Conservation (phyloP, 2,888 invertebrate genomes). For the Anaspis maculata region DNA sequence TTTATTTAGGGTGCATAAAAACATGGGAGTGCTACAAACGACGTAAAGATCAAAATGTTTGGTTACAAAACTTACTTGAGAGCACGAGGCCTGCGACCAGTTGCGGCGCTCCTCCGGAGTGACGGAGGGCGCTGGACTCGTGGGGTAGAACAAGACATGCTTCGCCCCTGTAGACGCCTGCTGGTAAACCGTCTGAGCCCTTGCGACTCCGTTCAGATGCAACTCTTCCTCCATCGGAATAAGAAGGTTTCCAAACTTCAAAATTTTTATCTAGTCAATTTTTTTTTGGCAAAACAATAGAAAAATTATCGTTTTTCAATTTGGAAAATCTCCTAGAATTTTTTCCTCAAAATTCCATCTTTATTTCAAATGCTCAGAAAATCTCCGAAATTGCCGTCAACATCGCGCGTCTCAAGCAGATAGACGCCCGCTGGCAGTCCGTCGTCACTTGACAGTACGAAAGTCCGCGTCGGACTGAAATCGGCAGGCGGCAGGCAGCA, state of each 20-base stretch:
- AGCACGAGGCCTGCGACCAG: slow-evolving; percentile 34
- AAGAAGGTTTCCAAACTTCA: too few species aligned
- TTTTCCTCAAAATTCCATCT: not conserved
- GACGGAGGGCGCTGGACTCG: slow-evolving; percentile 39
- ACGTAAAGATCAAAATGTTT: too few species aligned
- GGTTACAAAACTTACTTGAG: slow-evolving; percentile 11
- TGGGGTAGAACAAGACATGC: slow-evolving; percentile 43
- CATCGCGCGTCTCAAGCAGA: slow-evolving; percentile 6
- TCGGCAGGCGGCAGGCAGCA: not conserved
- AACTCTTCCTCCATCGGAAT: slow-evolving; percentile 38
- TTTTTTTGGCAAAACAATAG: not conserved
- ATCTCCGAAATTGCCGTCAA: slow-evolving; percentile 1
- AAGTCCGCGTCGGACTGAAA: slow-evolving; percentile 32
- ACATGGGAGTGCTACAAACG: too few species aligned
- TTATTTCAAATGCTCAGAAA: not conserved
- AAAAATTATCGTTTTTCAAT: not conserved
- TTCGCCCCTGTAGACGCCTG: slow-evolving; percentile 41
- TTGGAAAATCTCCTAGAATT: not conserved
- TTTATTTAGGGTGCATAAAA: too few species aligned
- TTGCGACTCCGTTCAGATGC: slow-evolving; percentile 37
- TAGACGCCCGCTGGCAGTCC: slow-evolving; percentile 3
- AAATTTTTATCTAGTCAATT: not conserved
- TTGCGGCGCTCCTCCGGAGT: slow-evolving; percentile 34
- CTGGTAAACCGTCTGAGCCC: slow-evolving; percentile 40
- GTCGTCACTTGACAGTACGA: slow-evolving; percentile 12